phyloP scores from a whole-genome alignment of 2,888 invertebrate species.

The Andrena camellia region DNA sequence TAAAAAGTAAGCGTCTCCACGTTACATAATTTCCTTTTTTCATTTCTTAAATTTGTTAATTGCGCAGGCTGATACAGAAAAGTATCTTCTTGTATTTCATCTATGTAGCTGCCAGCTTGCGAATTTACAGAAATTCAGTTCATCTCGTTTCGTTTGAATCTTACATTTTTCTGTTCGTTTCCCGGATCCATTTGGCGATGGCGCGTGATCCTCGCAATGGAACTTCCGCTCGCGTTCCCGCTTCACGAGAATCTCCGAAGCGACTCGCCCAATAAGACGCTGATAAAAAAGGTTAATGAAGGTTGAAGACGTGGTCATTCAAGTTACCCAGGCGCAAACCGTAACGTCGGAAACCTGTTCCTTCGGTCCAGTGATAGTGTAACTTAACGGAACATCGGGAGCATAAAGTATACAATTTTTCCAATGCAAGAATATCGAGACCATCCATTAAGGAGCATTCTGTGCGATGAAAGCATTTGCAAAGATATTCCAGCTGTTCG shows the following conservation, averaged over 20 bases:
- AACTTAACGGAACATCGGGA: slow-evolving; percentile 56
- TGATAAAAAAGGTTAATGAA: slow-evolving; percentile 68
- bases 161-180: neutral
- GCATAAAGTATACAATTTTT: slow-evolving; percentile 25
- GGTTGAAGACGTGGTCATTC: slow-evolving; percentile 61
- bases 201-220: slow-evolving; percentile 11
- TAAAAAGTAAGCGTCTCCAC: too few relatives aligned
- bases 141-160: neutral
- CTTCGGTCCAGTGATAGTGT: slow-evolving; percentile 53
- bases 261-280: slow-evolving; percentile 36
- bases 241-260: slow-evolving; percentile 15
- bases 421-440: neutral
- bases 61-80: too few relatives aligned
- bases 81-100: too few relatives aligned
- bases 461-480: neutral
- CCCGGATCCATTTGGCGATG: neutral
- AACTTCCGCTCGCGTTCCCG: slow-evolving; percentile 34
- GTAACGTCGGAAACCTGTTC: slow-evolving; percentile 62
- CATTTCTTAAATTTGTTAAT: too few relatives aligned
- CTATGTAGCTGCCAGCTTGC: too few relatives aligned
- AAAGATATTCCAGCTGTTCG: neutral
- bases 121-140: too few relatives aligned
- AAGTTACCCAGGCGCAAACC: slow-evolving; percentile 43
- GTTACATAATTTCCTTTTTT: too few relatives aligned
- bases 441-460: neutral